Percentiles rank a stretch among this genome's conserved stretches.
Conservation (phyloP, 2,888 invertebrate genomes). For the Oscheius sp. region DNA sequence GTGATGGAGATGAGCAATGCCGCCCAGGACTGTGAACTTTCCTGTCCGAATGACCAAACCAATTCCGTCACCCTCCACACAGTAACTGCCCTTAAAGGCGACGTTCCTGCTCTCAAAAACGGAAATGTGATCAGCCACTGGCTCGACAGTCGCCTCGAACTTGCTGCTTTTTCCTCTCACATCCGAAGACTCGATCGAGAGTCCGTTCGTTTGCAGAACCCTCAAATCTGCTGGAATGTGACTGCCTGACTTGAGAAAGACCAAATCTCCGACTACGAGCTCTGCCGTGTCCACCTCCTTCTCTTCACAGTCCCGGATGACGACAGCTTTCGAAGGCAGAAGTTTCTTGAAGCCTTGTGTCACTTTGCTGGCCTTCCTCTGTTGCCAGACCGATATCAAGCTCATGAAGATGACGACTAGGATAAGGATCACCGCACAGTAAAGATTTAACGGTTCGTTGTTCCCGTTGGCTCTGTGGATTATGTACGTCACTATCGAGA, state of each 20-base stretch:
- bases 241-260: conserved; percentile 66
- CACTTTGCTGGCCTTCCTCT: conserved; percentile 68
- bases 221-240: conserved; percentile 73
- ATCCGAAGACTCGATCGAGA: conserved; percentile 70
- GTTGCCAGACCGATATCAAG: conserved; percentile 68
- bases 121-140: conserved; percentile 57
- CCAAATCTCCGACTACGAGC: conserved; percentile 73
- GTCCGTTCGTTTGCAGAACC: conserved; percentile 69
- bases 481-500: conserved; percentile 66
- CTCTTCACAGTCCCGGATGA: conserved; percentile 90
- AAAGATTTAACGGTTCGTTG: conserved; percentile 70
- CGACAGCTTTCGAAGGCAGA: conserved; percentile 68
- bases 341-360: conserved; percentile 65
- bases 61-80: conserved; percentile 71
- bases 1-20: conserved; percentile 53
- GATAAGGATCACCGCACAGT: conserved; percentile 69
- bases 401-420: conserved; percentile 67
- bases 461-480: conserved; percentile 70
- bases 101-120: conserved; percentile 70
- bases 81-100: conserved; percentile 71
- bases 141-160: conserved; percentile 32
- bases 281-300: conserved; percentile 75
- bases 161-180: conserved; percentile 47
- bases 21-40: conserved; percentile 65
- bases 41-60: conserved; percentile 70